These are phyloP conservation scores for Enteromius treurensis DNA, from an alignment of 2,797 vertebrate species.

Conservation along the genomic window DNA sequence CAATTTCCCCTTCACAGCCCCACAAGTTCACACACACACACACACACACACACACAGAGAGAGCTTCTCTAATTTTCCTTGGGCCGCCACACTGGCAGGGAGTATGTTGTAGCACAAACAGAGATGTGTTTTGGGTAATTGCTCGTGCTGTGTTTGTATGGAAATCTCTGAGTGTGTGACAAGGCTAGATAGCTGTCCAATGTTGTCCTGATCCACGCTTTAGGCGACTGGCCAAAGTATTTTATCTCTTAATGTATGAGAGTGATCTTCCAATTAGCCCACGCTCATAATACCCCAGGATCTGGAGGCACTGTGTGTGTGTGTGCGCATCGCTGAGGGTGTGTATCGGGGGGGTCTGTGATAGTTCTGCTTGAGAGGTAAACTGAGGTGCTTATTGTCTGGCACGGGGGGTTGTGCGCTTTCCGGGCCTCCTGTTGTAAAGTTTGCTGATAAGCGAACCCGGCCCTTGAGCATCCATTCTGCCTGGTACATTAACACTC, in stretches of 20 bases:
- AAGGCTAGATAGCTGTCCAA: conserved; percentile 99
- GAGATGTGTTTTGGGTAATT: conserved; percentile 95
- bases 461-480: conserved; percentile 99
- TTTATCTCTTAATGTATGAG: conserved; percentile 99
- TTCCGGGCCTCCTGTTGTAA: conserved; percentile 99
- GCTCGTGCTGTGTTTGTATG: conserved; percentile 98
- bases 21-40: conserved; percentile 45
- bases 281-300: conserved; percentile 98
- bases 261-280: conserved; percentile 99
- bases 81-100: conserved; percentile 84
- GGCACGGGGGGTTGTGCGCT: conserved; percentile 91
- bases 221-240: conserved; percentile 99
- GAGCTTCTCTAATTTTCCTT: conserved; percentile 76
- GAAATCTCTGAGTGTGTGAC: conserved; percentile 99
- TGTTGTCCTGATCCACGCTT: conserved; percentile 98
- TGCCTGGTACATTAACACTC: conserved; percentile 99
- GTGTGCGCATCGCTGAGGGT: conserved; percentile 59
- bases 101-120: conserved; percentile 91
- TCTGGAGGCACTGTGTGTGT: conserved; percentile 65
- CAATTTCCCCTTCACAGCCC: conserved; percentile 70
- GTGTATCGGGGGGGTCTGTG: conserved; percentile 79
- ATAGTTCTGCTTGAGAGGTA: conserved; percentile 99
- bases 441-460: conserved; percentile 99
- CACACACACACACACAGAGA: conserved; percentile 50
- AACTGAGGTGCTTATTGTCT: conserved; percentile 99